Conservation (phyloP, 2,113 vertebrate species). For the Columba janthina region DNA sequence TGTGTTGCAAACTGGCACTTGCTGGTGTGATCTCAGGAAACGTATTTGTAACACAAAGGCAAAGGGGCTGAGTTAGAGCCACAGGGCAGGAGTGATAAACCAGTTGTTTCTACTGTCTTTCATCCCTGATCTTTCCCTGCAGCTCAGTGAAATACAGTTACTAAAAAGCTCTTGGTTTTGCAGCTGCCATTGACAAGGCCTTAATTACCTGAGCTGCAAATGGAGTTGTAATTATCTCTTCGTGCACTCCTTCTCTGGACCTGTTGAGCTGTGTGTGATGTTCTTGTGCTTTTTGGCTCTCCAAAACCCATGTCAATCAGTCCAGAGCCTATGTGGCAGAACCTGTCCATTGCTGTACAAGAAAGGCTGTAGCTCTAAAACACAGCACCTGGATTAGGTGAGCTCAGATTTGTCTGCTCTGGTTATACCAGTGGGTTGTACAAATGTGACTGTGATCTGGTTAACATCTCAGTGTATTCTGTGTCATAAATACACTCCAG, state of each 20-base stretch:
- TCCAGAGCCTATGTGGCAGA: neutral
- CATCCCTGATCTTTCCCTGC: constrained; percentile 1
- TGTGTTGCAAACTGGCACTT: neutral
- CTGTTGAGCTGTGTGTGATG: neutral
- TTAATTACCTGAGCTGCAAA: neutral
- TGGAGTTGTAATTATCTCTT: neutral
- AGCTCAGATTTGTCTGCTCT: neutral
- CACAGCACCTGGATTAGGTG: neutral
- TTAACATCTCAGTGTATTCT: neutral
- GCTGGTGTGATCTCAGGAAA: neutral
- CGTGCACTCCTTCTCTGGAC: neutral
- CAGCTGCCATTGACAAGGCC: neutral
- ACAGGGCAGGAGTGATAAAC: neutral
- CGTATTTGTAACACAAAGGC: neutral
- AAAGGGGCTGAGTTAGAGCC: neutral
- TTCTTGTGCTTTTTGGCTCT: neutral
- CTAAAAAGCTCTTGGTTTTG: neutral
- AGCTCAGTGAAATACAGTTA: neutral
- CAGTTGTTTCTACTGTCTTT: neutral
- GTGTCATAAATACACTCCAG: neutral
- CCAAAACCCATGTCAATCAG: neutral
- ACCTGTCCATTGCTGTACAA: neutral
- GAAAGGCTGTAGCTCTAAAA: neutral
- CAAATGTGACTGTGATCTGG: fast-evolving
- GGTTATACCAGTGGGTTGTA: neutral